Percentiles rank a stretch among this genome's conserved stretches.
phyloP scores from a whole-genome alignment of 1,140 invertebrate genomes.

The Lordiphosa collinella region DNA sequence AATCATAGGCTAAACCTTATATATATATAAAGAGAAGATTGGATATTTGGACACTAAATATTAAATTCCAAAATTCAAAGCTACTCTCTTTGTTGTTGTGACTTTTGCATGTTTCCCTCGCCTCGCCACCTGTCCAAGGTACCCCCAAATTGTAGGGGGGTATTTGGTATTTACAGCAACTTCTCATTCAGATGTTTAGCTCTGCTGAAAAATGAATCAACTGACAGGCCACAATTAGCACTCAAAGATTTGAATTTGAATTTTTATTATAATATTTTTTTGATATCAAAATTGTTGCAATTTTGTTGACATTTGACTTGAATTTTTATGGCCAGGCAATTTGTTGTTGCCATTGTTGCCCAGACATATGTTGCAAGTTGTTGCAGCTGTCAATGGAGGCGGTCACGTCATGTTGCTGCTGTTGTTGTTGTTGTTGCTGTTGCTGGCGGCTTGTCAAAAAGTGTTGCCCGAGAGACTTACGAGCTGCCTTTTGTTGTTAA shows the following conservation, averaged over 20 bases:
- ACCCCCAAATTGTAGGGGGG: no score
- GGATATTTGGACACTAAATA: no score
- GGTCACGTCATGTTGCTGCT: slow-evolving; percentile 52
- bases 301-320: slow-evolving; percentile 65
- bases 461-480: slow-evolving; percentile 49
- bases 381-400: slow-evolving; percentile 67
- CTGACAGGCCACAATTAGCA: neutral
- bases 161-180: no score
- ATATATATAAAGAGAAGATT: no score
- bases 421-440: slow-evolving; percentile 24
- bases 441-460: slow-evolving; percentile 54
- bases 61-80: no score
- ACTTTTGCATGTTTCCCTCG: no score
- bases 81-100: no score
- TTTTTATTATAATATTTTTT: slow-evolving; percentile 1
- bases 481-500: slow-evolving; percentile 58
- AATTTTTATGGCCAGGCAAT: slow-evolving; percentile 42
- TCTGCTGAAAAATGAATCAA: no score
- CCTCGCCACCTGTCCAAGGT: no score
- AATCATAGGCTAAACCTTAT: no score
- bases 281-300: slow-evolving; percentile 32
- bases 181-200: no score
- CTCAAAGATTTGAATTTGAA: neutral
- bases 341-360: slow-evolving; percentile 42
- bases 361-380: slow-evolving; percentile 64